Evolutionary conservation across 2,113 vertebrate species (phyloP).

Genomic region (Poeciliopsis retropinna): DNA sequence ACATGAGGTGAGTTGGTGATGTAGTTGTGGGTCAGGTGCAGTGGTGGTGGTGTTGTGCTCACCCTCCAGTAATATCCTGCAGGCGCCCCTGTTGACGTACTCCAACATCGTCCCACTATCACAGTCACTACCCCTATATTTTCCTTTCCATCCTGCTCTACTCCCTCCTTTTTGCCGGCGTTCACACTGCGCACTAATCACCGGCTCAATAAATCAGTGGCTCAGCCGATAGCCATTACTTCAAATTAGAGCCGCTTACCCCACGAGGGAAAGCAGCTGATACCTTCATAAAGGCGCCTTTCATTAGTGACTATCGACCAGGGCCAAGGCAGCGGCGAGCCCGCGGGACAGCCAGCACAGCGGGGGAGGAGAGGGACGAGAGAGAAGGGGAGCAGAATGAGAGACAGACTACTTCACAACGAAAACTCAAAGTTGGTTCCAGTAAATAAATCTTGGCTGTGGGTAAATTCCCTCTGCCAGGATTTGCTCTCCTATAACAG

Average conservation of each 20-base stretch:
- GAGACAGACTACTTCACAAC: constrained; percentile 30
- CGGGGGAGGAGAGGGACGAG: constrained; percentile 16
- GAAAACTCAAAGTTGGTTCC: constrained; percentile 60
- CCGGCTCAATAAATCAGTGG: constrained; percentile 61
- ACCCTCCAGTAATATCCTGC: no score
- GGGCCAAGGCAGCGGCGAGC: constrained; percentile 31
- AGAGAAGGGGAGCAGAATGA: neutral
- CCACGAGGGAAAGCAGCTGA: constrained; percentile 66
- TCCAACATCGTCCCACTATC: neutral
- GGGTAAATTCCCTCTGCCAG: constrained; percentile 57
- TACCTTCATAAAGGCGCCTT: constrained; percentile 66
- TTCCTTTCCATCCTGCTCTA: neutral
- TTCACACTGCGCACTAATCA: constrained; percentile 65
- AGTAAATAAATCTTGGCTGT: constrained; percentile 70
- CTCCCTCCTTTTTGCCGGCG: constrained; percentile 4
- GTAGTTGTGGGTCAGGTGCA: no score
- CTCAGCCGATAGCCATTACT: constrained; percentile 67
- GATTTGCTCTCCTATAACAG: constrained; percentile 62
- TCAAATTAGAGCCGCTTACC: constrained; percentile 55
- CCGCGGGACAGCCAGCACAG: constrained; percentile 40
- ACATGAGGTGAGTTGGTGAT: no score
- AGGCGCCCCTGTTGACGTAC: no score
- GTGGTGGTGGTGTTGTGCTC: no score
- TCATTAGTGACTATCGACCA: constrained; percentile 69
- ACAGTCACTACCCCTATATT: constrained; percentile 3